phyloP scores from a whole-genome alignment of 2,888 invertebrate genomes.

The Torymus aiolomorphi region DNA sequence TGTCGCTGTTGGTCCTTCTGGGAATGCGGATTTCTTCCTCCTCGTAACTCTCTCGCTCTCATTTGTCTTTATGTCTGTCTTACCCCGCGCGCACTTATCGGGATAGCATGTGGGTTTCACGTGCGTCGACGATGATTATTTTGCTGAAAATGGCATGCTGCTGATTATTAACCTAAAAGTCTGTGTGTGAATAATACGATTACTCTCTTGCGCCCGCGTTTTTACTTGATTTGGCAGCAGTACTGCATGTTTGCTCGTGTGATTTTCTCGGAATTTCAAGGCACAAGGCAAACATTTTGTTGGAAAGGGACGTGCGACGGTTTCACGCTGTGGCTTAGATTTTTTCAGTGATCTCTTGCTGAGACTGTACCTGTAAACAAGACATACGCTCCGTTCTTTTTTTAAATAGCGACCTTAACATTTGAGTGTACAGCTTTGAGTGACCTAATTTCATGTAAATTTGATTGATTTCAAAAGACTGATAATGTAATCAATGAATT shows the following conservation, averaged over 20 bases:
- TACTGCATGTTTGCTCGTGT: neutral
- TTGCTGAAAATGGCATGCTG: neutral
- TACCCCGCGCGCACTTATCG: no score
- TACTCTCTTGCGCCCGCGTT: neutral
- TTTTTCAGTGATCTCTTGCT: no score
- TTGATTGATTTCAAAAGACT: neutral
- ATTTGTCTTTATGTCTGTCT: neutral
- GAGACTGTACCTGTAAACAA: neutral
- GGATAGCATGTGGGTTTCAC: constrained; percentile 40
- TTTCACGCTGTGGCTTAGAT: neutral
- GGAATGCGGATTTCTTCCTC: neutral
- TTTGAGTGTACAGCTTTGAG: neutral
- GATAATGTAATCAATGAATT: neutral
- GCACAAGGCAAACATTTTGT: no score
- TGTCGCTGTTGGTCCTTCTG: neutral
- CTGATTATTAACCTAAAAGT: constrained; percentile 32
- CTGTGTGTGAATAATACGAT: neutral
- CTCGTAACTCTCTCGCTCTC: neutral
- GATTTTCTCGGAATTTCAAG: no score
- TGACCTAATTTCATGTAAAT: constrained; percentile 3
- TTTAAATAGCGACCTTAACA: constrained; percentile 8
- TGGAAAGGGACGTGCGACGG: neutral
- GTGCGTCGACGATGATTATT: neutral
- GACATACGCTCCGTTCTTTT: neutral
- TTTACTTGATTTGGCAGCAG: no score